Percentiles rank a stretch among this genome's conserved stretches.
phyloP scores from a whole-genome alignment of 2,888 invertebrate species.

The Calliopum simillimum region DNA sequence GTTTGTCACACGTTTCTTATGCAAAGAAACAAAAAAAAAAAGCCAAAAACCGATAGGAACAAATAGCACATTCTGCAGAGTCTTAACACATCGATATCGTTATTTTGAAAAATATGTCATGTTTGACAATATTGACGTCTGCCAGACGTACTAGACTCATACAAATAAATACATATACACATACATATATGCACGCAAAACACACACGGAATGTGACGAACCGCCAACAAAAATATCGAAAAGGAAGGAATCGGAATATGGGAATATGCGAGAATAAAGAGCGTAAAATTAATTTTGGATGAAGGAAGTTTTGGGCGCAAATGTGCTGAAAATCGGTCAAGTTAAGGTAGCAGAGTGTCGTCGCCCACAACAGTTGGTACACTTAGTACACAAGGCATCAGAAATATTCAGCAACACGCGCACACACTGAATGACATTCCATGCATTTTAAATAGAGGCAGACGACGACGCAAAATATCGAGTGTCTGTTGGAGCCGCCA shows the following conservation, averaged over 20 bases:
- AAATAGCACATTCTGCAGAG: not conserved
- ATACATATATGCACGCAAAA: not conserved
- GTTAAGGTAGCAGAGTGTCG: not conserved
- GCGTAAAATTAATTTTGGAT: not conserved
- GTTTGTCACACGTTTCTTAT: not conserved
- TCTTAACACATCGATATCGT: not conserved
- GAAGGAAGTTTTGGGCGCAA: not conserved
- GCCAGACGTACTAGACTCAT: not conserved
- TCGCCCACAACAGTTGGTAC: not conserved
- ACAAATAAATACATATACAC: not conserved
- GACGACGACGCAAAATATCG: not conserved
- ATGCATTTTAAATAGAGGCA: conserved; percentile 17
- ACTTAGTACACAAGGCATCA: not conserved
- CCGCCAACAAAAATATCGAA: too few relatives aligned
- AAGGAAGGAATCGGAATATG: not conserved
- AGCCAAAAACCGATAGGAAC: not conserved
- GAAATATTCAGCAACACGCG: not conserved
- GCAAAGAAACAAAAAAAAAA: not conserved
- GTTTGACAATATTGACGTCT: not conserved
- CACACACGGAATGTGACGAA: too few relatives aligned
- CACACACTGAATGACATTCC: not conserved
- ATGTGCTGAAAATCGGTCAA: conserved; percentile 11
- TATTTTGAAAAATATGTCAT: conserved; percentile 10
- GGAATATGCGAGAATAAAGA: not conserved
- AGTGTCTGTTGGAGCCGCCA: conserved; percentile 6